Evolutionary conservation across 1,140 invertebrate species (phyloP), one percentile per base, ranked within the genome.

Genomic region (Cyclargus thomasi): DNA sequence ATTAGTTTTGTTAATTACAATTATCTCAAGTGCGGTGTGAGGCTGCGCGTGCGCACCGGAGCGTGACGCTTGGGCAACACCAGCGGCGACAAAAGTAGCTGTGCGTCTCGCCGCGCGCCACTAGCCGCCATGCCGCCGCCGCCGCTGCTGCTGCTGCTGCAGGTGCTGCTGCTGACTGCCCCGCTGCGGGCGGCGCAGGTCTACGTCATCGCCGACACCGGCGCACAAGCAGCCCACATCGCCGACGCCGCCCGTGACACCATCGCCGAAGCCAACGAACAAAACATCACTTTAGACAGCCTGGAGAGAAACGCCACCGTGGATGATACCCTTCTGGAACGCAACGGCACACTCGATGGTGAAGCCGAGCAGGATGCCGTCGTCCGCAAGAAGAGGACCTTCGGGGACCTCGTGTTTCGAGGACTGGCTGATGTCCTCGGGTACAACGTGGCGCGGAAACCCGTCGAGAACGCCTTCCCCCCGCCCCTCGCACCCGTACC

Each of bases 381-480:
- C n/a, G 86, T 90, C 18, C 72, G 89, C 10, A 86, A 88, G 78
- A 91, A 91, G 66, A 74, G 90, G 20, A 91, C 88, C 0, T 91
- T 91, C 69, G 88, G 90, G 21, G 90, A 91, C 35, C 82, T 91
- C 62, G 85, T 91, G 67, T 91, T 91, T 69, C 79, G 86, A 66
- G 90, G 89, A 18, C 65, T 91, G 16, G 90, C 90, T 5, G 88
- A 90, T 65, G 88, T 88, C 17, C 77, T 91, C 4, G 90, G 90
- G 23, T 91, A 90, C 68, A 81, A 75, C 67, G 81, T 91, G 6
- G 82, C 83, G n/a, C 78, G 90, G 53, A 90, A 88, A 70, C 86
- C 90, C 11, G 78, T 85, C 8, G 81, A 86, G 29, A 74, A 82
- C 11, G 77, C 76, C 17, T 88, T 90, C 65, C 86, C 90, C 20